Conservation (phyloP, 1,140 invertebrate species). For the Panagrolaimus sp. region DNA sequence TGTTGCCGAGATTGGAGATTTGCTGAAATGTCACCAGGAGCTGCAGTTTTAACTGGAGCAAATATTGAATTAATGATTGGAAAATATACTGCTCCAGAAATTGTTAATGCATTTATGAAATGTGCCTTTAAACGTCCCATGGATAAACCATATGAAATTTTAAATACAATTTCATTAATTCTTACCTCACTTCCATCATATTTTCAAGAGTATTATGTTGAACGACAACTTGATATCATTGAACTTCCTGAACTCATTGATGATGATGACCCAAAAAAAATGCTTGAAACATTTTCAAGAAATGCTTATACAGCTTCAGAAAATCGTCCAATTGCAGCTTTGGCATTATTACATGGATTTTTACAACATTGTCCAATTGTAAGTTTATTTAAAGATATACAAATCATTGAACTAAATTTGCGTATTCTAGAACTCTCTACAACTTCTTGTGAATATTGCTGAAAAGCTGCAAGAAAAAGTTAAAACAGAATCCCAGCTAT, state of each 20-base stretch:
- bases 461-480: not conserved
- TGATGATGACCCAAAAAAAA: not conserved
- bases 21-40: not conserved
- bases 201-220: not conserved
- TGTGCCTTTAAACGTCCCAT: conserved; percentile 1
- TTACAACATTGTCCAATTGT: conserved; percentile 11
- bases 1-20: not conserved
- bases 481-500: conserved; percentile 3
- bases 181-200: not conserved
- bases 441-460: not conserved
- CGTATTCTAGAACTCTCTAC: not conserved
- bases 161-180: not conserved
- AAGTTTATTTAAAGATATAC: too few species aligned
- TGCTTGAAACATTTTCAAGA: conserved; percentile 2
- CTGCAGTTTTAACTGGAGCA: not conserved
- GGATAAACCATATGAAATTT: conserved; percentile 3
- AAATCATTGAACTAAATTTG: too few species aligned
- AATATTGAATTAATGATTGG: conserved; percentile 15
- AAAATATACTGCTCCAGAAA: not conserved
- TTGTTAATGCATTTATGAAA: not conserved
- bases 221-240: not conserved
- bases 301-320: not conserved
- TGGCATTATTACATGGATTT: not conserved
- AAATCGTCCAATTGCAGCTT: not conserved
- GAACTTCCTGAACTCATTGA: not conserved